These are phyloP conservation scores for Epinephelus cyanopodus DNA, from an alignment of 2,113 vertebrate genomes.

Conservation along the genomic window DNA sequence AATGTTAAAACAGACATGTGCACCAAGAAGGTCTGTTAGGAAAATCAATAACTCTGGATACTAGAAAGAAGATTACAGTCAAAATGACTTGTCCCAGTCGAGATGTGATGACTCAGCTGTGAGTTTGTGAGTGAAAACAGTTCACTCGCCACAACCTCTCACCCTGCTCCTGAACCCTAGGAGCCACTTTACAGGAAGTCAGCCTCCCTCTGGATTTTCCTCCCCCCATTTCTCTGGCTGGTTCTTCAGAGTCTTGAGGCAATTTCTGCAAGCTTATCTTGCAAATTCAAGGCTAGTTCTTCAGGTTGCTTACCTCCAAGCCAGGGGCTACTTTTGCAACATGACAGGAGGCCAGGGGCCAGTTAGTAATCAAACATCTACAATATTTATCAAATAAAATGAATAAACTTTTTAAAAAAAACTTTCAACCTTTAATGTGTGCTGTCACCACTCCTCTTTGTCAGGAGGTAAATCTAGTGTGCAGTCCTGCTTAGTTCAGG, in stretches of 20 bases:
- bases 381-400: too few species aligned
- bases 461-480: too few species aligned
- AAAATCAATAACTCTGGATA: neutral
- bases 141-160: slow-evolving; percentile 1
- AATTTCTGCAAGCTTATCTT: neutral
- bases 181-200: slow-evolving; percentile 19
- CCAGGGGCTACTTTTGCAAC: too few species aligned
- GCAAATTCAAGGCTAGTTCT: neutral
- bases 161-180: slow-evolving; percentile 8
- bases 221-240: neutral
- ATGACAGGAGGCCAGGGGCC: too few species aligned
- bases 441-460: too few species aligned
- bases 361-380: too few species aligned
- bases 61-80: neutral
- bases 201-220: neutral
- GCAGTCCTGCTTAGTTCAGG: too few species aligned
- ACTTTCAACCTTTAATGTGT: too few species aligned
- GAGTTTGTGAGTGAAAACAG: slow-evolving; percentile 24
- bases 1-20: neutral
- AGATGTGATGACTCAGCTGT: neutral
- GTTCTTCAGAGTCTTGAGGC: neutral
- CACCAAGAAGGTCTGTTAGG: neutral
- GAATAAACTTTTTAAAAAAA: too few species aligned
- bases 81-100: neutral
- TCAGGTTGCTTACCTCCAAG: neutral